A percentile compares a stretch with the other conserved stretches of the same genome.
phyloP scores from a whole-genome alignment of 2,888 invertebrate genomes.

The Drosophila peninsularis region DNA sequence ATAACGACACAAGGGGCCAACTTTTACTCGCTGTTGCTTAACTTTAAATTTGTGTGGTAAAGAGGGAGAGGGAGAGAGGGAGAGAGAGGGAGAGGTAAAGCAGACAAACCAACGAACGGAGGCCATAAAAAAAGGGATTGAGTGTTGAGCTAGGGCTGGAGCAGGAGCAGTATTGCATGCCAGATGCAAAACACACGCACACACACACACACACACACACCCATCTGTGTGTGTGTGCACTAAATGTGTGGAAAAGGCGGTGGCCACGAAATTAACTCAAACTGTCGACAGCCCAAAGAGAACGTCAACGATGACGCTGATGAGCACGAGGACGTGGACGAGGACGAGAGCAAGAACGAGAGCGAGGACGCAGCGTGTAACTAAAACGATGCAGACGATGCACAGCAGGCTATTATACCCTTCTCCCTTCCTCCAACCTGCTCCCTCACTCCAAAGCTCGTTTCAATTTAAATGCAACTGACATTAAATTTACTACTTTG shows the following conservation, averaged over 20 bases:
- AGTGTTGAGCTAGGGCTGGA: constrained; percentile 49
- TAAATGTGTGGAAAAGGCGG: constrained; percentile 61
- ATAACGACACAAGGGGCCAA: constrained; percentile 61
- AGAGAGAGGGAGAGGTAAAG: not conserved
- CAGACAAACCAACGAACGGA: constrained; percentile 22
- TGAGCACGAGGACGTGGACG: constrained; percentile 3
- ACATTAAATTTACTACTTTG: constrained; percentile 81
- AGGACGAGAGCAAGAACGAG: constrained; percentile 13
- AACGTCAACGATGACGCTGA: constrained; percentile 21
- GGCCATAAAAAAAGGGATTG: constrained; percentile 63
- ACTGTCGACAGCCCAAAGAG: constrained; percentile 67
- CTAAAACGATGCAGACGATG: constrained; percentile 5
- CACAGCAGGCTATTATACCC: constrained; percentile 4
- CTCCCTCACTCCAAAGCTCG: constrained; percentile 34
- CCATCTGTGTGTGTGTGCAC: constrained; percentile 16
- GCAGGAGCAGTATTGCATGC: constrained; percentile 35
- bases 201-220: not conserved
- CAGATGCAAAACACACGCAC: constrained; percentile 46
- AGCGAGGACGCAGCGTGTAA: constrained; percentile 9
- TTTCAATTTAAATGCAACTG: constrained; percentile 81
- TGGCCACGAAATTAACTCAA: constrained; percentile 73
- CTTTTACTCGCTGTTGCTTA: constrained; percentile 78
- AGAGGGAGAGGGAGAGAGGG: not conserved
- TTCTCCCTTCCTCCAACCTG: not conserved
- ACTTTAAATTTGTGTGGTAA: constrained; percentile 61